phyloP scores from a whole-genome alignment of 2,888 invertebrate species.

The Oligia fasciuncula region DNA sequence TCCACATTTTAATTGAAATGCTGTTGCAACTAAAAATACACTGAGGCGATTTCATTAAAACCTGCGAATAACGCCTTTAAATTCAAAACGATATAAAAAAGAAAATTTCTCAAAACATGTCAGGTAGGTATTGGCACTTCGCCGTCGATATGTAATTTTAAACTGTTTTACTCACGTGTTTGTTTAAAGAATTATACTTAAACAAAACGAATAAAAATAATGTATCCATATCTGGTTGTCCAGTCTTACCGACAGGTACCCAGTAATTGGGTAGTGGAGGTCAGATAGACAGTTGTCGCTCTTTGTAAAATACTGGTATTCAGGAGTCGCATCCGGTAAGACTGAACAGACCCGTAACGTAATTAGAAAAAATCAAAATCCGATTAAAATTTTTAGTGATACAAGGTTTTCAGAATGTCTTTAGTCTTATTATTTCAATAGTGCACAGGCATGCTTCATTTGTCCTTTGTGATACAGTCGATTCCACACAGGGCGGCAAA shows the following conservation, averaged over 20 bases:
- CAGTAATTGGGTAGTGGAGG: neutral
- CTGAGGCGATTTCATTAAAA: too few species aligned
- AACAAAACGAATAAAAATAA: neutral
- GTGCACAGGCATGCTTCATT: neutral
- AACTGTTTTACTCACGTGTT: neutral
- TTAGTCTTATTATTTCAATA: neutral
- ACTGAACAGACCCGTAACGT: too few species aligned
- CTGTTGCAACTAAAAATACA: too few species aligned
- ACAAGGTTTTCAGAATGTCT: neutral
- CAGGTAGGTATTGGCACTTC: too few species aligned
- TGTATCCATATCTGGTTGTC: neutral
- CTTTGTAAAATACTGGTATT: neutral
- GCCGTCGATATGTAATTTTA: too few species aligned
- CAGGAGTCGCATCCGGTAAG: too few species aligned
- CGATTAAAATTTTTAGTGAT: neutral
- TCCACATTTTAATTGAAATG: too few species aligned
- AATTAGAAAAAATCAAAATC: too few species aligned
- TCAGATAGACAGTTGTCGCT: neutral
- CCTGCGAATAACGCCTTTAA: too few species aligned
- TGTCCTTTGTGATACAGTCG: slow-evolving; percentile 5
- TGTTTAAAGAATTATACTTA: neutral
- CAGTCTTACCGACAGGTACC: neutral
- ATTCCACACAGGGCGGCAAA: slow-evolving; percentile 17
- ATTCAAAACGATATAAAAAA: too few species aligned
- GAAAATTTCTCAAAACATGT: too few species aligned